These are phyloP conservation scores for Drosophila nebulosa DNA, from an alignment of 1,140 invertebrate genomes.

Conservation along the genomic window DNA sequence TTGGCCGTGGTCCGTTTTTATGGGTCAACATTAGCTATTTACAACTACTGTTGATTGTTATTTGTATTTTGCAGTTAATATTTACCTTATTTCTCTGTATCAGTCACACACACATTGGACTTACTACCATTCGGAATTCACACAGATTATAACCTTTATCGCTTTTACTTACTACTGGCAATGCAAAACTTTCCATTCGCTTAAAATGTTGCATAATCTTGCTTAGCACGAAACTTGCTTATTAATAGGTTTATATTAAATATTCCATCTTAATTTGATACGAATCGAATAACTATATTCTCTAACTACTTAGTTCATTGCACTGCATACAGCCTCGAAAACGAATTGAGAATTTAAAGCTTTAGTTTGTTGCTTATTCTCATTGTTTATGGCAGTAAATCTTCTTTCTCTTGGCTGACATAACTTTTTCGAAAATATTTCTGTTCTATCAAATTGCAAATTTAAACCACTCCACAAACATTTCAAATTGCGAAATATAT, in stretches of 20 bases:
- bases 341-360: neutral
- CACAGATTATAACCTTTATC: no score
- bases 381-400: neutral
- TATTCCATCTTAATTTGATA: no score
- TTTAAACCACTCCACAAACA: neutral
- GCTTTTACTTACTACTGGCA: no score
- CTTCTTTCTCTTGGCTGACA: neutral
- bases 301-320: no score
- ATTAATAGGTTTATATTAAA: no score
- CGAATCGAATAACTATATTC: no score
- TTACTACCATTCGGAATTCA: neutral
- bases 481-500: neutral
- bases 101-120: neutral
- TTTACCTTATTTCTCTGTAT: neutral
- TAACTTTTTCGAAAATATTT: neutral
- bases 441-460: neutral
- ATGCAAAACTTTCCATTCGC: no score
- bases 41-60: neutral
- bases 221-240: no score
- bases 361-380: neutral
- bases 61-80: neutral
- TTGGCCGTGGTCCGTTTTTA: no score
- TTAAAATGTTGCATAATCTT: no score
- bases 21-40: neutral
- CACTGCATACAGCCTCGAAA: no score